Base-by-base conservation (phyloP, 2,888 invertebrate genomes). In the Galerucella pusilla region DNA sequence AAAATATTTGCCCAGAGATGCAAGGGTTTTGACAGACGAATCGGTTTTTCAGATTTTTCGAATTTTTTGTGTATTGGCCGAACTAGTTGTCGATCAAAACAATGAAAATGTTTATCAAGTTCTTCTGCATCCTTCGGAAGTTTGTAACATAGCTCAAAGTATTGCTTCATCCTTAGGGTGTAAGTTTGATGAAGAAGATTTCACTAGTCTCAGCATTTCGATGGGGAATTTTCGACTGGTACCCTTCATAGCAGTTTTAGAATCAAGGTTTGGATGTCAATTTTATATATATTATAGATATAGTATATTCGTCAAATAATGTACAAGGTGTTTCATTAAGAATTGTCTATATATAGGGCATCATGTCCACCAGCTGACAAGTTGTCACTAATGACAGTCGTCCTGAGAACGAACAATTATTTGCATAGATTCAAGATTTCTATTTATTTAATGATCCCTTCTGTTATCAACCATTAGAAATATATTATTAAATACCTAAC, bases 61-160 rank as follows among this genome's bases (percentile, higher is more conserved):
- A 78, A 92, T 95, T 81, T 96, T 94, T 87, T 95, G 95, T 83
- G 89, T 95, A 12, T 89, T 96, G 6, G 93, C 92, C 0, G 95
- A 96, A 84, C 88, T 94, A 75, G 90, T 91, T n/a, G 89, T 90
- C 25, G 92, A 93, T 71, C 88, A 89, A 6, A 89, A 91, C 71
- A 81, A 84, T 66, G 85, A 86, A 57, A 81, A 85, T 67, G 82
- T 81, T 28, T 86, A 87, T 74, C 86, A 87, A 74, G 93, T 93
- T 46, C 89, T 92, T 2, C 89, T 94, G 72, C 92, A 93, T 79
- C 91, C 93, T 2, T 90, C 92, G 20, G 94, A 94, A 88, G 93
- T 93, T 0, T 91, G 91, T 28, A 89, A 90, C 77, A 90, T 94
- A 35, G 91, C 92, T 1, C 92, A 93, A 77, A 92, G 92, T 78